Conservation (phyloP, 1,140 invertebrate species). For the Drosophila littoralis region DNA sequence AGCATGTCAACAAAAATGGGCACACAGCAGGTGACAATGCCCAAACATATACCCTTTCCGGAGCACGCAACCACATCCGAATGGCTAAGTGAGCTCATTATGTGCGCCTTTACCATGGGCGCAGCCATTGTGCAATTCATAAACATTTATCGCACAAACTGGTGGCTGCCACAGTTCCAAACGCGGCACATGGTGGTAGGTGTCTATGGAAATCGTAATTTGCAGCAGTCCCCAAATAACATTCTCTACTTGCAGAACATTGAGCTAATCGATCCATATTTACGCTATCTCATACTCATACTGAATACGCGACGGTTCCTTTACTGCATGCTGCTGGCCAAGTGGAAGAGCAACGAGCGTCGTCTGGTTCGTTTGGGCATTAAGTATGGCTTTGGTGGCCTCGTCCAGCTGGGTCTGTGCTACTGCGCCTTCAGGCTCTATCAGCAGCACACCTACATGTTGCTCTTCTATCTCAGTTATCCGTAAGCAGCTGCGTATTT, state of each 20-base stretch:
- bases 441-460: slow-evolving; percentile 59
- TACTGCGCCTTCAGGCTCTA: slow-evolving; percentile 87
- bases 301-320: slow-evolving; percentile 92
- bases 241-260: slow-evolving; percentile 91
- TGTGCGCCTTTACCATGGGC: slow-evolving; percentile 91
- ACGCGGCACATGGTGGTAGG: slow-evolving; percentile 94
- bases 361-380: slow-evolving; percentile 38
- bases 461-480: slow-evolving; percentile 88
- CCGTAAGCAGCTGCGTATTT: slow-evolving; percentile 89
- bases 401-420: slow-evolving; percentile 63
- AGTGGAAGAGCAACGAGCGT: slow-evolving; percentile 37
- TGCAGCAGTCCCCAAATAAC: neutral
- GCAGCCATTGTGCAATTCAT: slow-evolving; percentile 94
- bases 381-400: slow-evolving; percentile 66
- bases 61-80: slow-evolving; percentile 93
- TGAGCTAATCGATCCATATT: slow-evolving; percentile 95
- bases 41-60: slow-evolving; percentile 94
- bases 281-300: slow-evolving; percentile 92
- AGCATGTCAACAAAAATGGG: slow-evolving; percentile 39
- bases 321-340: slow-evolving; percentile 85
- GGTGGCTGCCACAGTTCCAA: slow-evolving; percentile 97
- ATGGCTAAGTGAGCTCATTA: slow-evolving; percentile 93
- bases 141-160: slow-evolving; percentile 97
- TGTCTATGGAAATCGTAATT: slow-evolving; percentile 8
- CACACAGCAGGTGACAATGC: slow-evolving; percentile 77